These are phyloP conservation scores for Gerris lacustris DNA, from an alignment of 2,888 invertebrate genomes.

Conservation along the genomic window DNA sequence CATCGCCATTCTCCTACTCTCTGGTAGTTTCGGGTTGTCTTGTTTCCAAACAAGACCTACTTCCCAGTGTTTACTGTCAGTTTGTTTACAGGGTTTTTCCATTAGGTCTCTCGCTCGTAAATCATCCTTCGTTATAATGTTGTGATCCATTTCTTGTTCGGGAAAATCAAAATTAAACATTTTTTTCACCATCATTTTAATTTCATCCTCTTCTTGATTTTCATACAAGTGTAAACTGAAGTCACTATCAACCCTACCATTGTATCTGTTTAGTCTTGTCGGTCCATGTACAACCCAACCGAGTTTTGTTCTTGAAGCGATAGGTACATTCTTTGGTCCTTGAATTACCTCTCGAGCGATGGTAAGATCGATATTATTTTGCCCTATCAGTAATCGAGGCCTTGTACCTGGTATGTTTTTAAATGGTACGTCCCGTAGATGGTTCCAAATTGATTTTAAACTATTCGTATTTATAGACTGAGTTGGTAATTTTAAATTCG, in stretches of 20 bases:
- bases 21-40: conserved; percentile 11
- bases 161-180: neutral
- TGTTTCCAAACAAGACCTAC: conserved; percentile 15
- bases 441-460: neutral
- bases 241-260: neutral
- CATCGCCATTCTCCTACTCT: conserved; percentile 12
- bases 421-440: neutral
- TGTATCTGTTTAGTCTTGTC: neutral
- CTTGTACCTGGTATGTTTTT: neutral
- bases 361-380: neutral
- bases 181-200: neutral
- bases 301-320: neutral
- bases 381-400: neutral
- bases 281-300: neutral
- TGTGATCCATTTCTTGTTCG: neutral
- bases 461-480: neutral
- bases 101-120: neutral
- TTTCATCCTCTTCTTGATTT: neutral
- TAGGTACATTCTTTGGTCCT: neutral
- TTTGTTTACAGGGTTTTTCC: neutral
- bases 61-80: neutral
- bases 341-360: neutral
- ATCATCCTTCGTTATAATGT: neutral
- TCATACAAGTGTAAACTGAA: neutral
- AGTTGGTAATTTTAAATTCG: neutral